phyloP scores from a whole-genome alignment of 2,888 invertebrate species.

The Gastracanthus pulcherrimus region DNA sequence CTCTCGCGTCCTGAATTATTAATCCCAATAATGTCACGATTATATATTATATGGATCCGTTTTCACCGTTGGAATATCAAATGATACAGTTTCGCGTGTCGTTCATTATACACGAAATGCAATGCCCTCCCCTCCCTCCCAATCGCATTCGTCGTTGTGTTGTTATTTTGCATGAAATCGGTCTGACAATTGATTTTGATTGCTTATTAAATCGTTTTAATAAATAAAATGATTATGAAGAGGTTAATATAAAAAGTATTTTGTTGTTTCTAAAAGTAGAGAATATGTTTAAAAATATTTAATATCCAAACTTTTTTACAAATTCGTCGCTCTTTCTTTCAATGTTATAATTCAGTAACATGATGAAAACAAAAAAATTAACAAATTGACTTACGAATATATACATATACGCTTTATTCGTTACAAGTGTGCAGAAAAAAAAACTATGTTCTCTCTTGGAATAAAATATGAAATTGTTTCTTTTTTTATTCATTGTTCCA shows the following conservation, averaged over 20 bases:
- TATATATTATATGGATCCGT: slow-evolving; percentile 18
- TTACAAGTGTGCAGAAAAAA: too few species aligned
- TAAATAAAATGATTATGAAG: background rate
- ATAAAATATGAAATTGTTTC: too few species aligned
- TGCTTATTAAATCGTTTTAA: background rate
- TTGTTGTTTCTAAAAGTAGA: too few species aligned
- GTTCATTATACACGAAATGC: background rate
- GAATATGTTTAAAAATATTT: background rate
- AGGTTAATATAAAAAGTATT: too few species aligned
- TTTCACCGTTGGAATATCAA: slow-evolving; percentile 14
- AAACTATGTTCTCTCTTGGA: background rate
- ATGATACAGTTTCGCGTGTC: background rate
- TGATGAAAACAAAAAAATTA: too few species aligned
- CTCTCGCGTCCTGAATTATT: slow-evolving; percentile 32
- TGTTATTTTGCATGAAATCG: background rate
- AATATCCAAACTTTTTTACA: too few species aligned
- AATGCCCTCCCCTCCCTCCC: too few species aligned
- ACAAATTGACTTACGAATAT: too few species aligned
- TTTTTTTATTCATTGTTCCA: too few species aligned
- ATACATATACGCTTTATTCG: too few species aligned
- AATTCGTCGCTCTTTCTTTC: slow-evolving; percentile 2
- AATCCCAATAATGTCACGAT: slow-evolving; percentile 31
- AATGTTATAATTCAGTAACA: too few species aligned
- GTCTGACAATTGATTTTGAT: slow-evolving; percentile 1
- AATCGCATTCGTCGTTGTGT: background rate